Evolutionary conservation across 1,140 invertebrate genomes (phyloP), one percentile per base, ranked within the genome.

Genomic region (Sarcophaga bullata): DNA sequence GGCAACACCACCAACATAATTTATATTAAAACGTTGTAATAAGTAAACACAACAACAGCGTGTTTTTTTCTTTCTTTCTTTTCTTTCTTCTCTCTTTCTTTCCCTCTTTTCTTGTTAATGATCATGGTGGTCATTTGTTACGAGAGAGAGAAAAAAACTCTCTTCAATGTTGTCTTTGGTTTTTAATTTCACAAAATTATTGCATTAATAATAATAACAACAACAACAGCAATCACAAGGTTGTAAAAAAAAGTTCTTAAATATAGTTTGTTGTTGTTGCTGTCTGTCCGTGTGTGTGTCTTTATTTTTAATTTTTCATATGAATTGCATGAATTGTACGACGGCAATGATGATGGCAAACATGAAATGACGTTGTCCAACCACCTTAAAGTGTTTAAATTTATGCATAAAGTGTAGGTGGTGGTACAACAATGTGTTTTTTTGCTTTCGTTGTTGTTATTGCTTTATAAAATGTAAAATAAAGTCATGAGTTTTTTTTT

Each of bases 121-220:
- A 68, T 68, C 62, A 68, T 68, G 62, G 62, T 68, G 62, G 62
- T 68, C 62, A 68, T 68, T 68, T 68, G 19, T 68, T 68, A 68
- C 19, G 54, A n/a, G 6, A n/a, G n/a, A n/a, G 54, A 68, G 8
- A 19, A 6, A 68, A 68, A 68, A 68, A 68, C 6, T 25, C n/a
- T 19, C 17, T 68, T 68, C 62, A 68, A 68, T 68, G n/a, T 19
- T 68, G 62, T 37, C 1, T 68, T 68, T 15, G 17, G 62, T 68
- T 68, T 58, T 68, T 68, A 68, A 68, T 68, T 68, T 68, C 62
- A 58, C 11, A 15, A 62, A 37, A 37, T 37, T 37, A 37, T 37
- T 37, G 25, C 25, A 37, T 37, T 37, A 37, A 37, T 37, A 37
- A 37, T 4, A 37, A 37, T 37, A 37, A 37, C 25, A 37, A 1